A percentile compares a stretch with the other conserved stretches of the same genome.
Conservation (phyloP, 2,888 invertebrate species). For the Cryptosula pallasiana region DNA sequence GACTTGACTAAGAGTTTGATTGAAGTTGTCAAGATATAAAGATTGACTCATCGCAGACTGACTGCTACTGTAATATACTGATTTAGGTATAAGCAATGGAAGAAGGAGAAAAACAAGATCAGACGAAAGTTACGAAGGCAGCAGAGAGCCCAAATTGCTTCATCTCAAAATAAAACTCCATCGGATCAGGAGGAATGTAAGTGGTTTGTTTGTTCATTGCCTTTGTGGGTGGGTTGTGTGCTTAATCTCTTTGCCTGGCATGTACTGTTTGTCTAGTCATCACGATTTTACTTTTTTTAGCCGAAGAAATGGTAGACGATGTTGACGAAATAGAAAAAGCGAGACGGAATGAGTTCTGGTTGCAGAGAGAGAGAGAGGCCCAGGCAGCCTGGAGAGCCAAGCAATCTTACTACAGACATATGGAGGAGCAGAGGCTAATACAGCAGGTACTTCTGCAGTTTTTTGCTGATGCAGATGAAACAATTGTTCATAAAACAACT, state of each 20-base stretch:
- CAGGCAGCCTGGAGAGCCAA: constrained; percentile 35
- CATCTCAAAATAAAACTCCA: background rate
- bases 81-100: constrained; percentile 14
- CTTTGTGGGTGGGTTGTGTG: too few species aligned
- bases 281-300: background rate
- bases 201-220: background rate
- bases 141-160: background rate
- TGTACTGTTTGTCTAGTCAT: background rate
- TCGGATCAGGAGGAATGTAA: background rate
- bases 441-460: constrained; percentile 10
- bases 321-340: background rate
- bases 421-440: background rate
- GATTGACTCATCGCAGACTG: too few species aligned
- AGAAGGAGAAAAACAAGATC: constrained; percentile 13
- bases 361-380: constrained; percentile 39
- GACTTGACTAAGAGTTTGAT: too few species aligned
- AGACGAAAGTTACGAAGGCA: background rate
- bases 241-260: background rate
- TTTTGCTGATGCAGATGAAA: too few species aligned
- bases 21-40: too few species aligned
- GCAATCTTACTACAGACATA: constrained; percentile 15
- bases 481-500: too few species aligned
- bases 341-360: constrained; percentile 38
- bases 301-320: background rate
- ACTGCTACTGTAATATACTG: too few species aligned